Base-by-base conservation (phyloP, 2,888 invertebrate species). In the Erebia palarica region DNA sequence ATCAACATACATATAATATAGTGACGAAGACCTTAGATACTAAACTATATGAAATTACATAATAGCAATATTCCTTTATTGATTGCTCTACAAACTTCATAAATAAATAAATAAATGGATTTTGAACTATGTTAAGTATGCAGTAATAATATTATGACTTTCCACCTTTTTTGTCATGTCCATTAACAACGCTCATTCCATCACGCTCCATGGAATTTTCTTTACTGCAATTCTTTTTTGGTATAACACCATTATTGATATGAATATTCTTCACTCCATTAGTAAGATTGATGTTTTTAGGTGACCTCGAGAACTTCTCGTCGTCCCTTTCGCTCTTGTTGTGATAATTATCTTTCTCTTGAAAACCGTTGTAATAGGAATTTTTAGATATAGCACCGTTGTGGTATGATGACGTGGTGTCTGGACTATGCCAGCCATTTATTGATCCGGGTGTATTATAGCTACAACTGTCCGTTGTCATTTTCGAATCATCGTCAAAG, bases 381-480 rank as follows among this genome's bases (percentile, higher is more conserved):
- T 89, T 91, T 78, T 93, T 92, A 3, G 92, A 91, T 73, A 91
- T 91, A 64, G 92, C 92, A 8, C 93, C 92, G 69, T 92, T 93
- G 76, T 91, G 91, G 75, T 87, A 89, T 13, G 91, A 89, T 10
- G 79, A 73, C 4, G 89, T 80, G 59, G 86, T 86, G 57, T 93
- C 90, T 9, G 94, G 94, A 69, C 93, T 94, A 78, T 94, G 92
- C 95, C 95, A 95, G 13, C 95, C 95, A 77, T 95, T 95, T 68
- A 94, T 86, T 72, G 94, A 94, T 18, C 93, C 92, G 14, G 94
- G 94, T 1, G 94, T 91, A 78, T 91, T 91, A 82, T 89, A 91
- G 71, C 94, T 94, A 75, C 94, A 93, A 78, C 94, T 94, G 77
- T 95, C 95, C 70, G 94, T 94, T n/a, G 94, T 94, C 92, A 93